Evolutionary conservation across 2,113 vertebrate species (phyloP).

Genomic region (Trogon surrucura): DNA sequence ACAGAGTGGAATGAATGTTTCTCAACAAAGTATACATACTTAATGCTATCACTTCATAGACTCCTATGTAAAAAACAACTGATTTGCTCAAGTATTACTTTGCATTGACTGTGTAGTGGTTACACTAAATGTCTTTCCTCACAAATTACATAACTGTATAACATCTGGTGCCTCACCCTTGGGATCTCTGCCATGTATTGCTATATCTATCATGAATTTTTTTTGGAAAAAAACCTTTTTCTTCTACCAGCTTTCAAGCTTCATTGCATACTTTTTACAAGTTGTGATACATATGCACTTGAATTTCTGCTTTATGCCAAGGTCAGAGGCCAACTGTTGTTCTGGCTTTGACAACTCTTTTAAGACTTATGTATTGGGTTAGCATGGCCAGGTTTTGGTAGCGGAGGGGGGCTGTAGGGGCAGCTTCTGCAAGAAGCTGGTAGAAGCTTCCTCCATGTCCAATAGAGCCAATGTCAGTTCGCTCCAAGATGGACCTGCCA

Average conservation of each 20-base stretch:
- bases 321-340: constrained; percentile 29
- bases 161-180: constrained; percentile 51
- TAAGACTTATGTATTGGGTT: background rate
- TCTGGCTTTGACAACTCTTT: background rate
- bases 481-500: no score
- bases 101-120: background rate
- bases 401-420: no score
- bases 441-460: no score
- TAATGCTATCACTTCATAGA: background rate
- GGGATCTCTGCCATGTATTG: constrained; percentile 35
- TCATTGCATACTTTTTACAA: constrained; percentile 28
- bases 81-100: constrained; percentile 10
- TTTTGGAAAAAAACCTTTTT: constrained; percentile 50
- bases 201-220: constrained; percentile 46
- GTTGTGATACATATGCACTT: constrained; percentile 52
- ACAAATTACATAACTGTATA: background rate
- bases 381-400: no score
- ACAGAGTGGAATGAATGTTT: constrained; percentile 22
- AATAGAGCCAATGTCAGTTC: no score
- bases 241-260: constrained; percentile 27
- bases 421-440: no score
- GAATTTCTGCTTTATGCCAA: constrained; percentile 46
- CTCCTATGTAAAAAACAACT: background rate
- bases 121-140: constrained; percentile 11
- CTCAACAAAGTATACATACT: background rate